Evolutionary conservation across 1,140 invertebrate species (phyloP), one percentile per base, ranked within the genome.

Genomic region (Linepithema humile): DNA sequence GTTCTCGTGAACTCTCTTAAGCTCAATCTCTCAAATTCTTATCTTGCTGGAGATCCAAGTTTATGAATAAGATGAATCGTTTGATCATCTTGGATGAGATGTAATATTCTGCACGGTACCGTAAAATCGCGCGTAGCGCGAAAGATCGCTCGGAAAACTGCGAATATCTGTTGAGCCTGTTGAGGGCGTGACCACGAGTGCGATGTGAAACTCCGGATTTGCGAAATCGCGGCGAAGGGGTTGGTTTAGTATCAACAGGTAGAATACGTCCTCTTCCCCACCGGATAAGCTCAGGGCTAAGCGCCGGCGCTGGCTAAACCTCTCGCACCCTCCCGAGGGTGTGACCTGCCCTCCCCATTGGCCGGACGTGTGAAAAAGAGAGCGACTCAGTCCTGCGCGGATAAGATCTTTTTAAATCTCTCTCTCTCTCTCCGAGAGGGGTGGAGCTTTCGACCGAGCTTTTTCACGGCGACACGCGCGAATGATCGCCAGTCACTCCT

Each of bases 231-330:
- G 62, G 35, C 85, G 89, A 92, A 94, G 92, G 94, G 93, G 94
- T 94, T 94, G 93, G 93, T 92, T 92, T 85, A 90, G 74, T 88
- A 93, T 94, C 94, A 94, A 94, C 93, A 94, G 93, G 93, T 94
- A 94, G 93, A 92, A 64, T 59, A 75, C 70, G 89, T 90, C 64
- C 89, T 90, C 87, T 86, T 92, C 90, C 90, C 90, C 91, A 91
- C 91, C 87, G 93, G 94, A 94, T 94, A 94, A 94, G 92, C 94
- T 89, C 78, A 73, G 60, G 90, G 91, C 90, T 94, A 94, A 94
- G 94, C 93, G 93, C 93, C 93, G 93, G 93, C 93, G 93, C 93
- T 92, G 85, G 92, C 90, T 94, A 94, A 94, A 91, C 93, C 91
- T 87, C 87, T 93, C 90, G 90, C 93, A 93, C 94, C 92, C 91